Evolutionary conservation across 2,797 vertebrate species (phyloP).

Genomic region (Pampus argenteus): DNA sequence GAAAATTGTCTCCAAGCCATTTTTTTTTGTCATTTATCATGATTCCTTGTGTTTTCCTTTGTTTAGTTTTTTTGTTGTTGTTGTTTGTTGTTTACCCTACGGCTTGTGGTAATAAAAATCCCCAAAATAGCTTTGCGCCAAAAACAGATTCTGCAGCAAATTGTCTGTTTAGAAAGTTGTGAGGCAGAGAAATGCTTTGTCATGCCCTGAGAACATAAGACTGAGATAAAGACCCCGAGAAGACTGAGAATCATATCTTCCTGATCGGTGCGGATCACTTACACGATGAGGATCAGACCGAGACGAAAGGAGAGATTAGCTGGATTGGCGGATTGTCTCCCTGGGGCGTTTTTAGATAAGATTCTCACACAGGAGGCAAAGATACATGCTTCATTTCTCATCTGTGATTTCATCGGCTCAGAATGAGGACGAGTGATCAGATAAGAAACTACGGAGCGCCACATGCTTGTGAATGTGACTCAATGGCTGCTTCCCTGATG

Average conservation of each 20-base stretch:
- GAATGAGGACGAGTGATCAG: conserved; percentile 44
- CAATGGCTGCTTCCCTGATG: background rate
- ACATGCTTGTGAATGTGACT: conserved; percentile 1
- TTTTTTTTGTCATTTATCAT: conserved; percentile 12
- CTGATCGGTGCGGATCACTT: conserved; percentile 58
- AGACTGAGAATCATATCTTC: conserved; percentile 53
- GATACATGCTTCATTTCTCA: conserved; percentile 51
- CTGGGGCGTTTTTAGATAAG: conserved; percentile 58
- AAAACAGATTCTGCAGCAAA: conserved; percentile 16
- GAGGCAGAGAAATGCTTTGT: conserved; percentile 10
- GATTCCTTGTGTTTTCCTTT: background rate
- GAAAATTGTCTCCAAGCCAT: conserved; percentile 11
- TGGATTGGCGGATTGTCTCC: conserved; percentile 56
- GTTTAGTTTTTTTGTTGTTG: no score
- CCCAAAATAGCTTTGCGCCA: background rate
- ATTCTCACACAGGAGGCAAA: conserved; percentile 54
- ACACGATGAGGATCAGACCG: conserved; percentile 53
- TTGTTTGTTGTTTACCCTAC: conserved; percentile 5
- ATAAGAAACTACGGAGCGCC: conserved; percentile 42
- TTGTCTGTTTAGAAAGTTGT: conserved; percentile 43
- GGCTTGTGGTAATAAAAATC: conserved; percentile 19
- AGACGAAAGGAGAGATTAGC: conserved; percentile 62
- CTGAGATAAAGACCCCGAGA: conserved; percentile 35
- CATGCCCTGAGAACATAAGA: conserved; percentile 34
- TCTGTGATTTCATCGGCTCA: conserved; percentile 51